Evolutionary conservation across 1,140 invertebrate genomes (phyloP).

Genomic region (Coelopa frigida): DNA sequence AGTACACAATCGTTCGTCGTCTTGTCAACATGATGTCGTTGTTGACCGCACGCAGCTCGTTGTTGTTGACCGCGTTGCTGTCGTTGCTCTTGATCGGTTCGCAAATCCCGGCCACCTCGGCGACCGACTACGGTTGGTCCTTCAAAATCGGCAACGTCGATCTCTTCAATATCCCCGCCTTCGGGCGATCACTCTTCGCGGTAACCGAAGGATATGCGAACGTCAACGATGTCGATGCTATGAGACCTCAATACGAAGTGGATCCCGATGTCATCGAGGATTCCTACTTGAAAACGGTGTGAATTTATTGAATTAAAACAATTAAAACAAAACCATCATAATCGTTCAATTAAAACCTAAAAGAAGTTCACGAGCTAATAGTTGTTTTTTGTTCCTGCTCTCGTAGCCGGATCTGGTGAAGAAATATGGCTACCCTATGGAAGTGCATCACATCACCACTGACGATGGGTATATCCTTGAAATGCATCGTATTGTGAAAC

Average conservation of each 20-base stretch:
- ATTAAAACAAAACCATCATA: background rate
- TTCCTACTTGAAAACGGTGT: slow-evolving; percentile 30
- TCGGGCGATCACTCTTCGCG: slow-evolving; percentile 2
- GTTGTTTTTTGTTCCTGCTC: background rate
- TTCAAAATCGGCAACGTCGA: slow-evolving; percentile 23
- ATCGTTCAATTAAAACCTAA: background rate
- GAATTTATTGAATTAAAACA: background rate
- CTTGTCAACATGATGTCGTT: too few species aligned
- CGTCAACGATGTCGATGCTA: background rate
- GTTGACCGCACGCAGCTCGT: too few species aligned
- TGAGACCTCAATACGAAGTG: slow-evolving; percentile 11
- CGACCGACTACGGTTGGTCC: slow-evolving; percentile 10
- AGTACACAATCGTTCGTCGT: too few species aligned
- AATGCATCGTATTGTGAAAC: slow-evolving; percentile 55
- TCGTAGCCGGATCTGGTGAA: slow-evolving; percentile 49
- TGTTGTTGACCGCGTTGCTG: too few species aligned
- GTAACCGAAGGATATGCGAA: background rate
- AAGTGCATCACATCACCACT: slow-evolving; percentile 57
- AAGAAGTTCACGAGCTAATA: background rate
- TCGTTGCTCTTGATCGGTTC: too few species aligned
- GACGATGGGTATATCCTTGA: slow-evolving; percentile 63
- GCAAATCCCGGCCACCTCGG: too few species aligned
- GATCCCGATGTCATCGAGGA: slow-evolving; percentile 35
- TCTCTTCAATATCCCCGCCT: slow-evolving; percentile 26
- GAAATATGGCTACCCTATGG: slow-evolving; percentile 57